These are phyloP conservation scores for Andrena fulva DNA, from an alignment of 2,888 invertebrate species.

Conservation along the genomic window DNA sequence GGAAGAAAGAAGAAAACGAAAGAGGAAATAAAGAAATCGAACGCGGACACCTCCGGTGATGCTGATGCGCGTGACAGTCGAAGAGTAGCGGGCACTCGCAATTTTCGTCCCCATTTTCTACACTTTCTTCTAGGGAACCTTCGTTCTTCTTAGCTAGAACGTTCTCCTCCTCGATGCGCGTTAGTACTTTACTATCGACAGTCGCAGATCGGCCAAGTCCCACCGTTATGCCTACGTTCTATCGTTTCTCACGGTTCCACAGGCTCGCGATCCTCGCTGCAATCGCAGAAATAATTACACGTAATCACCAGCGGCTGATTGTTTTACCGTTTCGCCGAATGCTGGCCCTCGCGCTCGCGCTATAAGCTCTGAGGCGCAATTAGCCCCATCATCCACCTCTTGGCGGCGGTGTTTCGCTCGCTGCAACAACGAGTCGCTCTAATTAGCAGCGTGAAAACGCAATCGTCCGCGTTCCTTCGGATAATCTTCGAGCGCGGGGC, in stretches of 20 bases:
- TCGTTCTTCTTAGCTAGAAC: too few relatives aligned
- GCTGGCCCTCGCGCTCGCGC: not conserved
- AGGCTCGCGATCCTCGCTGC: conserved; percentile 7
- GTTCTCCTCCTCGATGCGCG: too few relatives aligned
- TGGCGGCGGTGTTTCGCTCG: not conserved
- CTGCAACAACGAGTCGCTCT: not conserved
- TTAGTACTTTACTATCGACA: too few relatives aligned
- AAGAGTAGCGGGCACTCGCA: too few relatives aligned
- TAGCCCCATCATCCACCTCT: conserved; percentile 10
- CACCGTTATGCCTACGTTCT: not conserved
- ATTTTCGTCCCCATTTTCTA: too few relatives aligned
- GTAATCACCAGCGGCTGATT: conserved; percentile 41
- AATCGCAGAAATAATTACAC: conserved; percentile 42
- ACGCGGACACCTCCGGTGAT: not conserved
- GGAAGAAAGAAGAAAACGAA: conserved; percentile 4
- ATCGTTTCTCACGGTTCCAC: conserved; percentile 16
- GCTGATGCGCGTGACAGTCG: not conserved
- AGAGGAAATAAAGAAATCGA: conserved; percentile 27
- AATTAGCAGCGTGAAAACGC: conserved; percentile 12
- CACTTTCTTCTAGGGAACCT: too few relatives aligned
- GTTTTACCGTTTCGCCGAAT: conserved; percentile 43
- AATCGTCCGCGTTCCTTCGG: not conserved
- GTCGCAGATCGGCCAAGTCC: too few relatives aligned
- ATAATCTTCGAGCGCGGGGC: not conserved
- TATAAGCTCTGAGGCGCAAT: conserved; percentile 35